These are phyloP conservation scores for Varanus salvator DNA, from an alignment of 2,113 vertebrate genomes.

Conservation along the genomic window DNA sequence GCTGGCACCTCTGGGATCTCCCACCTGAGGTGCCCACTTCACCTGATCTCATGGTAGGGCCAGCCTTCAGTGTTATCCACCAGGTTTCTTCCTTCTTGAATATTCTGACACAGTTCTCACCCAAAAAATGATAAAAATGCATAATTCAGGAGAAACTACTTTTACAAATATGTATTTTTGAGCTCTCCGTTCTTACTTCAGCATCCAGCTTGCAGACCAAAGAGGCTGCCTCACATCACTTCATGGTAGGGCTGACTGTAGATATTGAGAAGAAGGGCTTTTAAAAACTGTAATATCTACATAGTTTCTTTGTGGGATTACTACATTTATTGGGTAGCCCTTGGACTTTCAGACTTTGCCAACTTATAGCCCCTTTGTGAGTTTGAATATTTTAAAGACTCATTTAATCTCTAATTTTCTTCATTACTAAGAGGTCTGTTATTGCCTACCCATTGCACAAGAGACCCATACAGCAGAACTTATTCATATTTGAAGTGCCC, in stretches of 20 bases:
- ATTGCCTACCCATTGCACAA: background rate
- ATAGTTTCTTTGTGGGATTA: background rate
- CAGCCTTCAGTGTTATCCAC: background rate
- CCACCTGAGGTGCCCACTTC: too few species aligned
- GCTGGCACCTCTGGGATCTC: too few species aligned
- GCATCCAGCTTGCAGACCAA: background rate
- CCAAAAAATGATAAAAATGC: background rate
- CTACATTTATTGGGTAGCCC: background rate
- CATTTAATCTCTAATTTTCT: background rate
- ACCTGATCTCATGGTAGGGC: too few species aligned
- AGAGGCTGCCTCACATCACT: background rate
- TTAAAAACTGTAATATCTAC: background rate
- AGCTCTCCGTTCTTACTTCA: background rate
- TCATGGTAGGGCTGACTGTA: background rate
- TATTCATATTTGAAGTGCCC: slow-evolving; percentile 22
- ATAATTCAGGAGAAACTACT: background rate
- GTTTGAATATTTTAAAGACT: slow-evolving; percentile 19
- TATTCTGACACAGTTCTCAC: background rate
- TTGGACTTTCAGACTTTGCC: background rate
- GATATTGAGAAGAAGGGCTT: background rate
- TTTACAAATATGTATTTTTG: background rate
- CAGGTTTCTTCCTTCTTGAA: background rate
- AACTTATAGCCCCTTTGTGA: background rate
- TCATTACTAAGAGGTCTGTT: slow-evolving; percentile 15
- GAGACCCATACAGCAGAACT: slow-evolving; percentile 33